phyloP scores from a whole-genome alignment of 2,113 vertebrate species.

The Coptodon rendalli region DNA sequence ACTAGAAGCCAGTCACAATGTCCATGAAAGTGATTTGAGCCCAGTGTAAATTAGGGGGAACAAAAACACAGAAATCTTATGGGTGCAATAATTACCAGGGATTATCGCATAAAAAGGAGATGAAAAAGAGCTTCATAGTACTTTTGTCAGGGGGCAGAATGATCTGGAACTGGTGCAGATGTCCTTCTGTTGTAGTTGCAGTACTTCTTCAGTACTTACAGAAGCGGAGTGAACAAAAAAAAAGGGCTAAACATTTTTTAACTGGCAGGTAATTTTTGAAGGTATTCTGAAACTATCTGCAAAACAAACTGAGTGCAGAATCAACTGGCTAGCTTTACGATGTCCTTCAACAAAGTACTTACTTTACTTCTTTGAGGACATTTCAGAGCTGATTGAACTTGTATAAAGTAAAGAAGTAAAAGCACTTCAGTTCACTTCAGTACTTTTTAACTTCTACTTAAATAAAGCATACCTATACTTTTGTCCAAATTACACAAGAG shows the following conservation, averaged over 20 bases:
- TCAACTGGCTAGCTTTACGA: background rate
- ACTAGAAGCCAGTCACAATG: background rate
- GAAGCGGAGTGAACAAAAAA: background rate
- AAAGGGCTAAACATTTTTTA: background rate
- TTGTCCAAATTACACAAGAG: background rate
- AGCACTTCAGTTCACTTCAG: background rate
- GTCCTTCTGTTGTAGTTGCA: background rate
- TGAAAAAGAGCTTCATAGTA: background rate
- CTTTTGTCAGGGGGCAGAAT: background rate
- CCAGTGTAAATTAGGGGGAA: background rate
- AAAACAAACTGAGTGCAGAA: background rate
- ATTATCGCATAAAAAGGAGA: background rate
- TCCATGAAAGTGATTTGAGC: background rate
- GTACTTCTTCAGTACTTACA: background rate
- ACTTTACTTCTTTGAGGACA: background rate
- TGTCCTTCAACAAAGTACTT: background rate
- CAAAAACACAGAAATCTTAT: background rate
- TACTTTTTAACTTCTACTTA: background rate
- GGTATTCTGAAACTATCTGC: background rate
- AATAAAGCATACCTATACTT: background rate
- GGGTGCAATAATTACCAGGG: background rate
- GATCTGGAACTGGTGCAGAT: background rate
- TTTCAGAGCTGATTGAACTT: background rate
- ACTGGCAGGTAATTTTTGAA: background rate
- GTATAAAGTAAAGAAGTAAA: background rate